Conservation (phyloP, 2,797 vertebrate species). For the Atherinosoma microstoma region DNA sequence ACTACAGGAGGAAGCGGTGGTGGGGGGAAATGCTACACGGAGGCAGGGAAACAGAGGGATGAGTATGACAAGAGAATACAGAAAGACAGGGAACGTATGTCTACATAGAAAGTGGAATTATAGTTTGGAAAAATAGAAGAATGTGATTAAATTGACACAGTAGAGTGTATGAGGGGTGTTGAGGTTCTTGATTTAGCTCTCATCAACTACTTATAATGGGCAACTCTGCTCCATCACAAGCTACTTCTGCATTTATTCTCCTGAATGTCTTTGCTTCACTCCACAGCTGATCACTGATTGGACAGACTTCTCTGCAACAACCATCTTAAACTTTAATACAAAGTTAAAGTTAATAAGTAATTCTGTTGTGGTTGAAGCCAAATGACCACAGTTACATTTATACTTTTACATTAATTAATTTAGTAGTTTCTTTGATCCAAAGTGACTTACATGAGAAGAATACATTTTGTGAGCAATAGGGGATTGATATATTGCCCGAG, state of each 20-base stretch:
- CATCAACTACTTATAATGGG: background rate
- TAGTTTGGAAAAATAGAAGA: conserved; percentile 1
- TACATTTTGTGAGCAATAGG: background rate
- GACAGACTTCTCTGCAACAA: background rate
- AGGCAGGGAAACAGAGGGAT: conserved; percentile 10
- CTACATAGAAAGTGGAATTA: conserved; percentile 8
- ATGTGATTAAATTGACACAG: background rate
- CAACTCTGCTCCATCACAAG: background rate
- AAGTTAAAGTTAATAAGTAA: background rate
- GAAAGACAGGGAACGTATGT: background rate
- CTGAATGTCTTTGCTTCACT: background rate
- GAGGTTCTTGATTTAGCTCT: background rate
- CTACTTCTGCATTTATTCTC: background rate
- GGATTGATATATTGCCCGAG: background rate
- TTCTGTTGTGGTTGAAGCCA: no score
- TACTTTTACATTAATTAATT: no score
- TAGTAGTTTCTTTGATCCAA: no score
- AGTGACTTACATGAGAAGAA: background rate
- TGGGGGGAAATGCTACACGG: conserved; percentile 10
- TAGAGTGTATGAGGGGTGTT: background rate
- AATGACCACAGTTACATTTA: no score
- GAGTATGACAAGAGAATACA: background rate
- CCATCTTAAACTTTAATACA: background rate
- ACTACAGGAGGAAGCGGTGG: conserved; percentile 22
- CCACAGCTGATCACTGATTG: background rate